Conservation (phyloP, 2,888 invertebrate species). For the Agrochola lota region DNA sequence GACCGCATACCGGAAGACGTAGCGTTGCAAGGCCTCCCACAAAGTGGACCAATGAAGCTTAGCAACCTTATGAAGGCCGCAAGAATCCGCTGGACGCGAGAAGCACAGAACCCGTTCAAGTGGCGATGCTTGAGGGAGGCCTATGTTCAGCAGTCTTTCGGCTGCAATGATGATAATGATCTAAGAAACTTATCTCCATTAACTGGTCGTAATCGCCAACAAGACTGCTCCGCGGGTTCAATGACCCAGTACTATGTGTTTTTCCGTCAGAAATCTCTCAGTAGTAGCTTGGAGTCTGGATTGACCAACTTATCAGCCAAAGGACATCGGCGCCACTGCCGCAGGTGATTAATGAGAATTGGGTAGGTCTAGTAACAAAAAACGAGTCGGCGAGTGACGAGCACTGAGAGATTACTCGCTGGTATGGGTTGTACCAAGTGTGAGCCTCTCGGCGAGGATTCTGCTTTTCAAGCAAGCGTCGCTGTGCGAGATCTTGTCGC, state of each 20-base stretch:
- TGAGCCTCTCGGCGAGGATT: not conserved
- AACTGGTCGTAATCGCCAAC: not conserved
- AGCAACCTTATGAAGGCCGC: no score
- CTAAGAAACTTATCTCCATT: not conserved
- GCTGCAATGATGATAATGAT: no score
- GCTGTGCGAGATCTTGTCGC: not conserved
- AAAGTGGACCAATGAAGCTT: no score
- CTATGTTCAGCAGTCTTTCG: no score
- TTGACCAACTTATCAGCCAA: not conserved
- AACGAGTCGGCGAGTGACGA: not conserved
- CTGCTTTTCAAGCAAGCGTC: not conserved
- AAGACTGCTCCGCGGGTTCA: no score
- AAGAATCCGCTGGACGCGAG: no score
- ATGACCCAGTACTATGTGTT: not conserved
- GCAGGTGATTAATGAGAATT: no score
- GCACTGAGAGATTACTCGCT: not conserved
- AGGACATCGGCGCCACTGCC: not conserved
- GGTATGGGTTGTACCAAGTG: not conserved
- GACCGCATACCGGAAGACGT: no score
- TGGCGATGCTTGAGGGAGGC: no score
- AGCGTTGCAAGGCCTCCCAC: no score
- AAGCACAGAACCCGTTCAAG: no score
- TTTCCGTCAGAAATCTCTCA: not conserved
- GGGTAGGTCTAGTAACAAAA: not conserved
- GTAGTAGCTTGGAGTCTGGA: not conserved